Evolutionary conservation across 2,797 vertebrate genomes (phyloP), one percentile per base, ranked within the genome.

Genomic region (Eleutherodactylus coqui): DNA sequence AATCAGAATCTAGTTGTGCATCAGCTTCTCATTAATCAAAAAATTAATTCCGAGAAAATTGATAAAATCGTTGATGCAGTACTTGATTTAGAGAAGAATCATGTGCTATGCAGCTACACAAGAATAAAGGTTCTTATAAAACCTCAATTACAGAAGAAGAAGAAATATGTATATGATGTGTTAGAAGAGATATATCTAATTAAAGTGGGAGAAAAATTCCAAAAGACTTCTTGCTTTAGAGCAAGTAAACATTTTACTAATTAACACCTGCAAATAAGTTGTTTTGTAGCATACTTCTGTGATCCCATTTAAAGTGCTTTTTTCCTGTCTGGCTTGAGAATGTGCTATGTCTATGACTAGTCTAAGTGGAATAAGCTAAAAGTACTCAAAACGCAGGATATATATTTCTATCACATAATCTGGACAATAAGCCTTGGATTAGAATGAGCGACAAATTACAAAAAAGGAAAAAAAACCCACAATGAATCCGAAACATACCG

Each of bases 21-120:
- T 84, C 82, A 84, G 58, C 82, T 51, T 84, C 70, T 64, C 38
- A 84, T 84, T 84, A 84, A 84, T 64, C 82, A 84, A 75, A 16
- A 84, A 76, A 84, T 62, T 76, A 64, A 84, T 76, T 84, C 41
- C 36, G 55, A 77, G 72, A 64, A 77, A 84, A 64, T 62, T 64
- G 72, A 84, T 84, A 27, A 75, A 82, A 84, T 77, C 58, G 19
- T 76, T 84, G 82, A 84, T 84, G 82, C 70, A 83, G 72, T 75
- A 45, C 72, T 47, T 76, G 53, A 84, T 84, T 76, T 62, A 51
- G 43, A 75, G 55, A 34, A 64, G 73, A 69, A 64, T 76, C 43
- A 51, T 75, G 82, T 60, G 38, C 41, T 60, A 19, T 13, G 47
- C 16, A 64, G 82, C 43, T 55, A 64, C 64, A 76, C 32, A 75